Base-by-base conservation (phyloP, 1,140 invertebrate species). In the Cyclargus thomasi region DNA sequence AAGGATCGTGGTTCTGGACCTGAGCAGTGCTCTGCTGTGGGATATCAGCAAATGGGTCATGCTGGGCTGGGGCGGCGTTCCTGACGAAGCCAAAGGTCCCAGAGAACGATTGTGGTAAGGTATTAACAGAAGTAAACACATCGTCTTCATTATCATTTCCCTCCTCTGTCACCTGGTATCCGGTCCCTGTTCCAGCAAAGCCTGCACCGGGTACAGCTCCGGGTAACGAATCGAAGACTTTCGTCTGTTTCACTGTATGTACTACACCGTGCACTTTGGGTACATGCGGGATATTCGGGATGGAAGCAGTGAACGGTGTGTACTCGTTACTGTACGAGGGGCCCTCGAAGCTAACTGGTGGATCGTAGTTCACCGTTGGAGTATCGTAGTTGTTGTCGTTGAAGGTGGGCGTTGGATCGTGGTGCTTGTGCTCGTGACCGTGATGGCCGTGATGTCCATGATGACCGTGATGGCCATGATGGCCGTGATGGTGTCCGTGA, bases 151-250 rank as follows among this genome's bases (percentile, higher is more conserved):
- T 78, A 1, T 91, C 86, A 6, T 84, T 85, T 0, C 82, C 86
- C 36, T 87, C 76, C 64, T 91, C 91, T 0, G 79, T 85, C 1
- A 91, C 86, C 64, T 91, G 84, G 57, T 91, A 89, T 0, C 83
- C 84, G 23, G 78, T 74, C 6, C 69, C 71, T 18, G 71, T 65
- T 8, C 65, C 70, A 1, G 53, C 53, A 3, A 47, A 47, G 1
- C 64, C 73, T 7, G 63, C 68, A 10, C 69, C 70, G 2, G 79
- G 79, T 63, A 85, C 22, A 20, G 74, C 78, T 1, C 81, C 82
- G 2, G 87, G 87, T 11, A 85, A 71, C 0, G 85, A 86, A 72
- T 88, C 85, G 23, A 80, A 90, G 2, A 90, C 85, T 69, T 90
- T 90, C 2, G 86, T 80, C 69, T 90, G 84, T 66, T 88, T 85